A percentile compares a stretch with the other conserved stretches of the same genome.
Evolutionary conservation across 1,140 invertebrate genomes (phyloP).

Genomic region (Ctenoplectra terminalis): DNA sequence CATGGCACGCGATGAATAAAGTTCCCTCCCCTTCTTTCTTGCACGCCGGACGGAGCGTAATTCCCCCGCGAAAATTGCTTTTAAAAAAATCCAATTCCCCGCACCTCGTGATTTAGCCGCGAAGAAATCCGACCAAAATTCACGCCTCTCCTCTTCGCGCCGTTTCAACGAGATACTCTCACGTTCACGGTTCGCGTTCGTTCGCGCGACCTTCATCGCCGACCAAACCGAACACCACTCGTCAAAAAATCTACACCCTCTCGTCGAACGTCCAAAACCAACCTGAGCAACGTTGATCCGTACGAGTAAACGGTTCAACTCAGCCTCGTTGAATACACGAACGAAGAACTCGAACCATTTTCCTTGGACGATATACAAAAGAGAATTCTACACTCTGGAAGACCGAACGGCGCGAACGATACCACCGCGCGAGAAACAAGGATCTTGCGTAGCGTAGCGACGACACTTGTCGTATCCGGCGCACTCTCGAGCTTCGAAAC

Average conservation of each 20-base stretch:
- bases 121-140: constrained; percentile 35
- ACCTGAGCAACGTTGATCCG: too few species aligned
- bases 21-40: not conserved
- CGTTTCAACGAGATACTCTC: not conserved
- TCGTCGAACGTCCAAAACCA: not conserved
- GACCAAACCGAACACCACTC: not conserved
- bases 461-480: constrained; percentile 23
- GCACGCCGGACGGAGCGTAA: constrained; percentile 4
- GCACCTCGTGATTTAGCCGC: constrained; percentile 20
- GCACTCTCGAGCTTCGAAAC: constrained; percentile 34
- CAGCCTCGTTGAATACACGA: too few species aligned
- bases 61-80: constrained; percentile 42
- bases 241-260: not conserved
- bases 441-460: not conserved
- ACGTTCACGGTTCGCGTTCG: constrained; percentile 1
- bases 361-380: too few species aligned
- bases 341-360: too few species aligned
- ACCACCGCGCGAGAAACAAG: too few species aligned
- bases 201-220: not conserved
- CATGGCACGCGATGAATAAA: constrained; percentile 24
- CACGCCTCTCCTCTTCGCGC: constrained; percentile 5
- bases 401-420: too few species aligned
- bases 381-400: too few species aligned
- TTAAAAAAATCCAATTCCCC: constrained; percentile 43
- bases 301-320: too few species aligned